Base-by-base conservation (phyloP, 2,888 invertebrate species). In the Drosophila sordidula region DNA sequence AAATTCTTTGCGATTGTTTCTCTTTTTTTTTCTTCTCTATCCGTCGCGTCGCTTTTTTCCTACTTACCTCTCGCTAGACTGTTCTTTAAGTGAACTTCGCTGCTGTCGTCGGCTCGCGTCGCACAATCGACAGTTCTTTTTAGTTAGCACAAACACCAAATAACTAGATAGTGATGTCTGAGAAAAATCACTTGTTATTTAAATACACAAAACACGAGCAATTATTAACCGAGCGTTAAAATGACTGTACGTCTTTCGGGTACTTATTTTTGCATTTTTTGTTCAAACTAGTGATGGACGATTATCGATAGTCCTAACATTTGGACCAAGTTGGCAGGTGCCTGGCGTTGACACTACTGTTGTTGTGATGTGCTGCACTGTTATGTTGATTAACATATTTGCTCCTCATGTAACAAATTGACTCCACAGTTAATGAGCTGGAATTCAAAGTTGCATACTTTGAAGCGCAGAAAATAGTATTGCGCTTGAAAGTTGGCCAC, bases 161-260 rank as follows among this genome's bases (percentile, higher is more conserved):
- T 26, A 16, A 32, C 11, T 34, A 18, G 34, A 25, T 16, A 6
- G 14, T 38, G 44, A 34, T 45, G 36, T 55, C 58, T 34, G 51
- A 29, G 12, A n/a, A 26, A 62, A 46, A 36, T 41, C 42, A 51
- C 16, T 52, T 34, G 2, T n/a, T 62, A 44, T 63, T 63, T 47
- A 42, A 57, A 50, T 44, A 39, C 75, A 69, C 79, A 78, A 75
- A 75, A 68, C 68, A 69, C 74, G 78, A 66, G 70, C 29, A 70
- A 39, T 69, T 54, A 61, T 50, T 49, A 75, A 75, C 75, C 75
- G 75, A 75, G 63, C 34, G 59, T 64, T 50, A 57, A 59, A 54
- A 78, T 68, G 75, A 75, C 75, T 75, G 75, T 75, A 75, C 75
- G 78, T 77, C 50, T 62, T 42, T 49, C 50, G 54, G 54, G 74